Evolutionary conservation across 2,113 vertebrate genomes (phyloP).

Genomic region (Lasiurus borealis): DNA sequence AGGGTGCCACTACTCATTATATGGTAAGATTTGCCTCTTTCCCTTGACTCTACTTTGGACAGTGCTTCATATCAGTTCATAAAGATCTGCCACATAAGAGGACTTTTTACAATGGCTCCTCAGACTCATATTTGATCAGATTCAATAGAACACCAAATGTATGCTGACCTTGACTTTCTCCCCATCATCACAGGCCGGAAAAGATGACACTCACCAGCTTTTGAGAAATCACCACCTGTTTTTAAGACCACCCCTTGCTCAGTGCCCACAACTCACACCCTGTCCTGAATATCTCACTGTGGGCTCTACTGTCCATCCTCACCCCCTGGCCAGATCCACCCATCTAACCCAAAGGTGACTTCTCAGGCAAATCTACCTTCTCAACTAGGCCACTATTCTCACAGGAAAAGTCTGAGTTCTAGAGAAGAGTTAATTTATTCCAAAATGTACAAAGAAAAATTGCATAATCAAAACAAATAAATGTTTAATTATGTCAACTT

Average conservation of each 20-base stretch:
- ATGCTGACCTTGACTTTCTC: not conserved
- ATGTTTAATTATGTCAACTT: slow-evolving; percentile 18
- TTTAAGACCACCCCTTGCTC: not conserved
- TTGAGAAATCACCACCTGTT: not conserved
- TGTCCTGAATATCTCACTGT: not conserved
- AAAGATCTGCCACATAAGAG: not conserved
- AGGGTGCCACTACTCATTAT: not conserved
- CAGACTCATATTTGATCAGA: not conserved
- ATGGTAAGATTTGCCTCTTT: not conserved
- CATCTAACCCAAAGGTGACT: not conserved
- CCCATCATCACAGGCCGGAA: not conserved
- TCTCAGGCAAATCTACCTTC: not conserved
- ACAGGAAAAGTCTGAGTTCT: slow-evolving; percentile 4
- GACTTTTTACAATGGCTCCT: not conserved
- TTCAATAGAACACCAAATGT: not conserved
- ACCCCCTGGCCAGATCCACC: too few relatives aligned
- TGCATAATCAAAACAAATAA: not conserved
- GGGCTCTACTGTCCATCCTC: not conserved
- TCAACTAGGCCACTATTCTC: not conserved
- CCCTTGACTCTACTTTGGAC: not conserved
- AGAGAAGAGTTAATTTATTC: not conserved
- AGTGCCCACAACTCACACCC: not conserved
- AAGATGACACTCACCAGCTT: not conserved
- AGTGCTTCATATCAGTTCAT: not conserved
- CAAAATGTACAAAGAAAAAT: slow-evolving; percentile 48